phyloP scores from a whole-genome alignment of 2,113 vertebrate genomes.

The Porphyrio hochstetteri region DNA sequence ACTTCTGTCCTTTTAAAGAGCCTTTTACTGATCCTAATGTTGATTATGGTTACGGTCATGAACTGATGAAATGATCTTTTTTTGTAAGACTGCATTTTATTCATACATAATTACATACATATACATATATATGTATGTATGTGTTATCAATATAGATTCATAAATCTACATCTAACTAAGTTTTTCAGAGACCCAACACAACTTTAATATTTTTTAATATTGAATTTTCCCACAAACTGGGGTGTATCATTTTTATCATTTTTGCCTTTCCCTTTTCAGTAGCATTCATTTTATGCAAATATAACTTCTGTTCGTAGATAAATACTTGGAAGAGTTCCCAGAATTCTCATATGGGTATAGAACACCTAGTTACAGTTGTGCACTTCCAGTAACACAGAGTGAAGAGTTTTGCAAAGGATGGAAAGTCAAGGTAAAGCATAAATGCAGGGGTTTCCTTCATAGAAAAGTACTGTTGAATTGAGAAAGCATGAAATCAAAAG shows the following conservation, averaged over 20 bases:
- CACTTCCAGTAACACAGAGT: background rate
- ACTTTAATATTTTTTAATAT: background rate
- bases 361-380: background rate
- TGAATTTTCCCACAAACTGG: background rate
- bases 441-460: background rate
- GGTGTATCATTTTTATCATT: background rate
- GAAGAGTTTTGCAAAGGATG: background rate
- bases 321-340: background rate
- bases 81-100: background rate
- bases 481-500: background rate
- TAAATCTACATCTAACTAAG: background rate
- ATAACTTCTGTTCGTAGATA: background rate
- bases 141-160: background rate
- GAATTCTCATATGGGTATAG: background rate
- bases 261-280: background rate
- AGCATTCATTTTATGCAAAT: background rate
- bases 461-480: background rate
- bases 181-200: background rate
- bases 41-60: background rate
- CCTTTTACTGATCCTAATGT: background rate
- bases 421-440: background rate
- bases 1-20: slow-evolving; percentile 13
- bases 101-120: background rate
- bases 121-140: background rate
- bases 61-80: background rate